Percentiles rank a stretch among this genome's conserved stretches.
Evolutionary conservation across 1,140 invertebrate species (phyloP).

Genomic region (Drosophila parvula): DNA sequence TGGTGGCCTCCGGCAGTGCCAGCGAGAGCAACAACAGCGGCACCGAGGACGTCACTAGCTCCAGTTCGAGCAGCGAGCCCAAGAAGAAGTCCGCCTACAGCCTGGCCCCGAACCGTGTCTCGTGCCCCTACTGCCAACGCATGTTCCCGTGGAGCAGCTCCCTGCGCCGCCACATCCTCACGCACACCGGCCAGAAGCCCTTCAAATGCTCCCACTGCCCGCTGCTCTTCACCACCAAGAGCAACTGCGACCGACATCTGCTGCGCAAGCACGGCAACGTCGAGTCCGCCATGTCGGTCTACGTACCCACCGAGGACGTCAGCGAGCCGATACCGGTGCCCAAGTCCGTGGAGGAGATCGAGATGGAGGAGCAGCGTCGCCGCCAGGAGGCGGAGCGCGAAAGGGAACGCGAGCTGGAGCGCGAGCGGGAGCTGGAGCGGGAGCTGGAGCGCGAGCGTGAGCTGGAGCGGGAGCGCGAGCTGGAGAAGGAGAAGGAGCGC

Average conservation of each 20-base stretch:
- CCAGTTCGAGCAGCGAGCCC: constrained; percentile 64
- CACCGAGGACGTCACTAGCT: constrained; percentile 88
- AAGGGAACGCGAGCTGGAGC: constrained; percentile 45
- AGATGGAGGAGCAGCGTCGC: constrained; percentile 73
- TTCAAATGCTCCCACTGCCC: constrained; percentile 97
- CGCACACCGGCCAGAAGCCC: constrained; percentile 97
- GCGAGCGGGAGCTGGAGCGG: constrained; percentile 15
- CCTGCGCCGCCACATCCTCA: constrained; percentile 94
- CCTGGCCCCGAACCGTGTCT: constrained; percentile 95
- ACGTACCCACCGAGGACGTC: constrained; percentile 83
- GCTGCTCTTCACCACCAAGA: constrained; percentile 97
- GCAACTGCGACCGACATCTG: constrained; percentile 97
- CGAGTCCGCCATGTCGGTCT: constrained; percentile 81
- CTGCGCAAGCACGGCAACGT: constrained; percentile 92
- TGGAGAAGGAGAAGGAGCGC: constrained; percentile 46
- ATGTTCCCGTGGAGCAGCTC: constrained; percentile 98
- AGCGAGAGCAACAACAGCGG: constrained; percentile 93
- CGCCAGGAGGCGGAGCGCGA: constrained; percentile 60
- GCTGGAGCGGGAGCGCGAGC: constrained; percentile 46
- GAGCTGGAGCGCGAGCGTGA: constrained; percentile 36
- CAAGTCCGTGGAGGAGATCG: constrained; percentile 81
- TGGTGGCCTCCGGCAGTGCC: constrained; percentile 88
- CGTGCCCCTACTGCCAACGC: constrained; percentile 95
- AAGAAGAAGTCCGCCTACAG: constrained; percentile 97
- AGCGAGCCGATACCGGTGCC: constrained; percentile 80